Evolutionary conservation across 2,888 invertebrate species (phyloP).

Genomic region (Cantharis nigra): DNA sequence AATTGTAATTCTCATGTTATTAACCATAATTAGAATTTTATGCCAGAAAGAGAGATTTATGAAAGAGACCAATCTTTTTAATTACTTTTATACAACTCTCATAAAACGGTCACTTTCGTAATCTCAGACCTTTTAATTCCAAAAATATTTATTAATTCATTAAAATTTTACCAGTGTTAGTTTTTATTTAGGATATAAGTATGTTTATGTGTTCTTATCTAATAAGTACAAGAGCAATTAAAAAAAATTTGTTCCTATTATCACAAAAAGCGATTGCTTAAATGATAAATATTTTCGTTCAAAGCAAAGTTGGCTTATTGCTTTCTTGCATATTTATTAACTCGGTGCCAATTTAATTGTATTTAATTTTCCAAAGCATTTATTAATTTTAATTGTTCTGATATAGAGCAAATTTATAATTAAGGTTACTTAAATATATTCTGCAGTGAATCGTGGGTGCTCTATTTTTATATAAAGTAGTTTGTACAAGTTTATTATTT

Average conservation of each 20-base stretch:
- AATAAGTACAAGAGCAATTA: not conserved
- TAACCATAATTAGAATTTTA: not conserved
- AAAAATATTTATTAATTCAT: not conserved
- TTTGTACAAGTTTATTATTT: not conserved
- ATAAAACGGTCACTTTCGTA: not conserved
- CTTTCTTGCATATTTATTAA: conserved; percentile 4
- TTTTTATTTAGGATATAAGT: not conserved
- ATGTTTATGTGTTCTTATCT: not conserved
- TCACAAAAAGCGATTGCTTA: not conserved
- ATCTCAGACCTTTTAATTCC: not conserved
- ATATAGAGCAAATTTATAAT: not conserved
- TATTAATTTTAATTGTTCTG: conserved; percentile 8
- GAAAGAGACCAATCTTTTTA: not conserved
- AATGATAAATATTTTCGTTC: not conserved
- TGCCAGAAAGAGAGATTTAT: not conserved
- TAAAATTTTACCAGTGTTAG: not conserved
- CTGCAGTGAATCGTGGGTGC: conserved; percentile 36
- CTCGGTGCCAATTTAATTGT: conserved; percentile 18
- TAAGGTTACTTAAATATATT: conserved; percentile 18
- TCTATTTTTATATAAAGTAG: conserved; percentile 26
- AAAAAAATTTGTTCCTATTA: not conserved
- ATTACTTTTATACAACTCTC: not conserved
- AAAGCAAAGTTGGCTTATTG: not conserved
- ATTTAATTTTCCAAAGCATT: conserved; percentile 15
- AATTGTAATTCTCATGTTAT: not conserved